Evolutionary conservation across 2,113 vertebrate genomes (phyloP).

Genomic region (Climacteris rufus): DNA sequence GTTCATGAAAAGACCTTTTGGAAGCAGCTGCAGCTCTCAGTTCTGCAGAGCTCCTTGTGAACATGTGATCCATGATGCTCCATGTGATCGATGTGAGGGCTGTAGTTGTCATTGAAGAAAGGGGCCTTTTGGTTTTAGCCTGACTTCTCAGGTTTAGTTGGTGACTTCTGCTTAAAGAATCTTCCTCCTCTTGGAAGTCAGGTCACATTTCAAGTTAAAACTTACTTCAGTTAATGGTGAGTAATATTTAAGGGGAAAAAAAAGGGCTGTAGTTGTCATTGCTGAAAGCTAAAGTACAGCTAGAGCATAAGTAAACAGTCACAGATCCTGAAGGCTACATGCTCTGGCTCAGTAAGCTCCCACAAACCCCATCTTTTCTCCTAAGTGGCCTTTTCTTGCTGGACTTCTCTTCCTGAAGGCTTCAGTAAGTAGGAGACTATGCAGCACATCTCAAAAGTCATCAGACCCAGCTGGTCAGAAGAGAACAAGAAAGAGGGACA

Average conservation of each 20-base stretch:
- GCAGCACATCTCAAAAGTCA: background rate
- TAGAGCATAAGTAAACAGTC: background rate
- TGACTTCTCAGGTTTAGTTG: background rate
- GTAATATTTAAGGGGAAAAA: background rate
- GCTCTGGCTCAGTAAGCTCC: background rate
- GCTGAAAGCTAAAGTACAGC: background rate
- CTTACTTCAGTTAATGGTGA: background rate
- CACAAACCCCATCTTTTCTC: background rate
- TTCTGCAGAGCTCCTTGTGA: background rate
- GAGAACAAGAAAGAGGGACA: background rate
- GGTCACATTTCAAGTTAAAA: background rate
- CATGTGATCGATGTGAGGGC: background rate
- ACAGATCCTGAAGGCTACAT: background rate
- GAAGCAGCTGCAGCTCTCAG: background rate
- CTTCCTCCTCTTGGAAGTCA: background rate
- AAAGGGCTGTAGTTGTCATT: background rate
- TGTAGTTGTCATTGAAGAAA: too few relatives aligned
- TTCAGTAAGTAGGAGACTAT: background rate
- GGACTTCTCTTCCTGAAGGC: background rate
- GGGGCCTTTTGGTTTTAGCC: background rate
- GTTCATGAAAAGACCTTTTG: background rate
- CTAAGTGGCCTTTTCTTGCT: background rate
- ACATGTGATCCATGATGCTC: too few relatives aligned
- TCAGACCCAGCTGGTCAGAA: background rate
- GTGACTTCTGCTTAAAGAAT: background rate